phyloP scores from a whole-genome alignment of 1,140 invertebrate species.

The Maconellicoccus hirsutus region DNA sequence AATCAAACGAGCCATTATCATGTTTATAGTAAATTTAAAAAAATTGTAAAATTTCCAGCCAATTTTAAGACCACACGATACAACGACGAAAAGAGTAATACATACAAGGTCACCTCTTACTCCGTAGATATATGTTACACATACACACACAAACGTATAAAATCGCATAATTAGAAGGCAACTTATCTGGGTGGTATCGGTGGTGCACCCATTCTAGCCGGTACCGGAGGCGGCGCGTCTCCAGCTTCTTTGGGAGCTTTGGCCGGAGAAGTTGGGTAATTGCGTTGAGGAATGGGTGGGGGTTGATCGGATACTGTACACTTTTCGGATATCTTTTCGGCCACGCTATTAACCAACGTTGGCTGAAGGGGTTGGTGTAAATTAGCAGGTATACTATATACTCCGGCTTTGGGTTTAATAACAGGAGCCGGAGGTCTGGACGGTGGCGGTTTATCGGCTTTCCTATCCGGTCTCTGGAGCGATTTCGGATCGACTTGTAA shows the following conservation, averaged over 20 bases:
- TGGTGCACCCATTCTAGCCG: slow-evolving; percentile 43
- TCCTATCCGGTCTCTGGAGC: slow-evolving; percentile 34
- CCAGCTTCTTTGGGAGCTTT: slow-evolving; percentile 30
- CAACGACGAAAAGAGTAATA: no score
- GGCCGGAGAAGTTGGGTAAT: slow-evolving; percentile 23
- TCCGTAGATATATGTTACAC: no score
- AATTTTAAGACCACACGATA: no score
- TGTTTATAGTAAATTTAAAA: no score
- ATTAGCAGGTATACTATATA: slow-evolving; percentile 34
- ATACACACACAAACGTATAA: no score
- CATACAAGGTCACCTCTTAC: no score
- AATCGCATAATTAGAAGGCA: not conserved
- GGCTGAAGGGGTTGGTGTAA: slow-evolving; percentile 29
- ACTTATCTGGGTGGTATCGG: slow-evolving; percentile 53
- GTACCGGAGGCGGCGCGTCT: slow-evolving; percentile 41
- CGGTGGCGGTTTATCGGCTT: slow-evolving; percentile 32
- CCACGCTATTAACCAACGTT: slow-evolving; percentile 24
- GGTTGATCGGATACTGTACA: slow-evolving; percentile 30
- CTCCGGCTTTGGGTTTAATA: slow-evolving; percentile 33
- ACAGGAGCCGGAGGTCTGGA: slow-evolving; percentile 31
- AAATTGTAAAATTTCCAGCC: no score
- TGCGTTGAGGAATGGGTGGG: slow-evolving; percentile 33
- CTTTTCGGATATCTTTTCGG: slow-evolving; percentile 26
- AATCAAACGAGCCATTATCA: no score
- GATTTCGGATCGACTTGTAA: slow-evolving; percentile 43